phyloP scores from a whole-genome alignment of 92 coral and sea anemone genomes.

The Porites rus region DNA sequence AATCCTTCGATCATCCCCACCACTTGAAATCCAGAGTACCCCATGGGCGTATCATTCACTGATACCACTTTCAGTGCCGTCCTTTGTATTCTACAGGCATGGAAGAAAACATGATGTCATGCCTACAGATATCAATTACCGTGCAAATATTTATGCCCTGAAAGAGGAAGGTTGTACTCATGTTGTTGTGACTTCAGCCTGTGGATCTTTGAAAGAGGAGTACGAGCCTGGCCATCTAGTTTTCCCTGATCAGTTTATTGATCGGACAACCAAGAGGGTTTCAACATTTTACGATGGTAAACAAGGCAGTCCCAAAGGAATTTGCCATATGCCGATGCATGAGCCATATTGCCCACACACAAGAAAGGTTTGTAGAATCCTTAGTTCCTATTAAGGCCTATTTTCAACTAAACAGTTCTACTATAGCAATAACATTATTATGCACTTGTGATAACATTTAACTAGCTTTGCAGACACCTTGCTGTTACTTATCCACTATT shows the following conservation, averaged over 20 bases:
- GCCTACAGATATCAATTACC: constrained; percentile 94
- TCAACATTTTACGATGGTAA: constrained; percentile 97
- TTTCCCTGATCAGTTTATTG: constrained; percentile 97
- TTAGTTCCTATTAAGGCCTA: not conserved
- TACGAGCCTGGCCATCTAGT: constrained; percentile 91
- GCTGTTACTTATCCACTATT: too few relatives aligned
- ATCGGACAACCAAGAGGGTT: constrained; percentile 87
- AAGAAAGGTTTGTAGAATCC: constrained; percentile 72
- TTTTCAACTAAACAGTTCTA: too few relatives aligned
- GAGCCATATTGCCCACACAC: constrained; percentile 89
- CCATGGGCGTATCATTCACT: too few relatives aligned
- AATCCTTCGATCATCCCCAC: too few relatives aligned
- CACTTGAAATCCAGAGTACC: too few relatives aligned
- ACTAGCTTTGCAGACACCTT: too few relatives aligned
- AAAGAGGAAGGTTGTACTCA: constrained; percentile 96
- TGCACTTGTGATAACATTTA: too few relatives aligned
- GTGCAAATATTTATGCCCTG: constrained; percentile 94
- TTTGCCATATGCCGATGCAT: constrained; percentile 95
- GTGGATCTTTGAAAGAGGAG: constrained; percentile 89
- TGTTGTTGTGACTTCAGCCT: constrained; percentile 94
- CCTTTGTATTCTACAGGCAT: constrained; percentile 64
- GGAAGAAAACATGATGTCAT: constrained; percentile 88
- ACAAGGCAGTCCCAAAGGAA: constrained; percentile 87
- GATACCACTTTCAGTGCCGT: not conserved
- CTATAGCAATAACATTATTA: too few relatives aligned